Evolutionary conservation across 1,140 invertebrate species (phyloP).

Genomic region (Drosophila sp.): DNA sequence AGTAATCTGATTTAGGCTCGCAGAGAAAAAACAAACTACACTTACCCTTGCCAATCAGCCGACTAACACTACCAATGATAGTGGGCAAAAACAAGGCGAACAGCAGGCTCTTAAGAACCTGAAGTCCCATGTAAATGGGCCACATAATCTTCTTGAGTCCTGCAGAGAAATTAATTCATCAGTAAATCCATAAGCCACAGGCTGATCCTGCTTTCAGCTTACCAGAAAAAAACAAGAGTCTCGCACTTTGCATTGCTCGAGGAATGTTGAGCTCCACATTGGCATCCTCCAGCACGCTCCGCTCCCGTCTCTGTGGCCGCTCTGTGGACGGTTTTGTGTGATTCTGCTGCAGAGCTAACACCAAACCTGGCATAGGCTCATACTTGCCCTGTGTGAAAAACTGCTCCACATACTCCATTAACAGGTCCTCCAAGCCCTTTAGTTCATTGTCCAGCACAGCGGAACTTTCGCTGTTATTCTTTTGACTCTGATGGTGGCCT

Average conservation of each 20-base stretch:
- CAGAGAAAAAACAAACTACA: not conserved
- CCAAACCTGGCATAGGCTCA: conserved; percentile 69
- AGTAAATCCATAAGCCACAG: not conserved
- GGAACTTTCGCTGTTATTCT: conserved; percentile 17
- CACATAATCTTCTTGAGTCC: conserved; percentile 92
- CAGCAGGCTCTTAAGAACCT: conserved; percentile 91
- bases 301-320: not conserved
- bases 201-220: conserved; percentile 7
- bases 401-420: conserved; percentile 74
- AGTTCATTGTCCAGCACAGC: conserved; percentile 52
- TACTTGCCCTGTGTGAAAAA: conserved; percentile 77
- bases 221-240: conserved; percentile 86
- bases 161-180: conserved; percentile 51
- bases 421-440: conserved; percentile 65
- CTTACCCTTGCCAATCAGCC: conserved; percentile 92
- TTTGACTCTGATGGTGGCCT: not conserved
- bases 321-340: conserved; percentile 27
- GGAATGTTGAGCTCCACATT: conserved; percentile 73
- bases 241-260: conserved; percentile 85
- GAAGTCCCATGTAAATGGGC: conserved; percentile 90
- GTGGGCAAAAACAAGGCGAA: conserved; percentile 93
- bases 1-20: not conserved
- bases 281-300: conserved; percentile 53
- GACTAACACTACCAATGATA: conserved; percentile 91
- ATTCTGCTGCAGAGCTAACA: conserved; percentile 72